A percentile compares a stretch with the other conserved stretches of the same genome.
phyloP scores from a whole-genome alignment of 2,113 vertebrate genomes.

The Campylomormyrus numenius region DNA sequence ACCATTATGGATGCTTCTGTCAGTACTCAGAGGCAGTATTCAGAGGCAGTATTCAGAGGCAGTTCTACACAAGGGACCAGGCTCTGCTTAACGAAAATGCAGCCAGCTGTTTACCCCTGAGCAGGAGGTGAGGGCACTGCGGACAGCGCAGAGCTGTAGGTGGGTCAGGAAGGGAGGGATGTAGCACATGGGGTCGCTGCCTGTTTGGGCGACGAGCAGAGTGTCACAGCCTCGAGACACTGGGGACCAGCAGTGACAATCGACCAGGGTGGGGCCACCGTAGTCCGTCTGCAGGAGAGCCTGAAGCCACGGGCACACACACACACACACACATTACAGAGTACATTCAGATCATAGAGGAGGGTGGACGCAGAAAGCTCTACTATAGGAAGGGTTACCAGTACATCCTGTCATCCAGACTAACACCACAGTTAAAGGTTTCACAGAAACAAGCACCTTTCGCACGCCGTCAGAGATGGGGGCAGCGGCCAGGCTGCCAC shows the following conservation, averaged over 20 bases:
- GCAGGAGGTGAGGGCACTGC: constrained; percentile 37
- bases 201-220: constrained; percentile 60
- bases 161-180: constrained; percentile 73
- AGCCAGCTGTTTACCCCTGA: constrained; percentile 64
- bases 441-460: constrained; percentile 54
- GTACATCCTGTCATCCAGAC: background rate
- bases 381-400: background rate
- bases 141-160: constrained; percentile 55
- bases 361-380: background rate
- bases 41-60: background rate
- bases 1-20: background rate
- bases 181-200: constrained; percentile 71
- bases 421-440: background rate
- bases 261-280: constrained; percentile 49
- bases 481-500: constrained; percentile 54
- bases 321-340: background rate
- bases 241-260: constrained; percentile 77
- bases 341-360: background rate
- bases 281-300: constrained; percentile 54
- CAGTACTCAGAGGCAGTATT: no score
- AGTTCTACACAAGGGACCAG: background rate
- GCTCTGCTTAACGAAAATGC: background rate
- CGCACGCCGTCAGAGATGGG: constrained; percentile 62
- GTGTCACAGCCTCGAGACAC: constrained; percentile 71
- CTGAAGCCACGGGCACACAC: constrained; percentile 46